phyloP scores from a whole-genome alignment of 2,888 invertebrate species.

The Argyresthia goedartella region DNA sequence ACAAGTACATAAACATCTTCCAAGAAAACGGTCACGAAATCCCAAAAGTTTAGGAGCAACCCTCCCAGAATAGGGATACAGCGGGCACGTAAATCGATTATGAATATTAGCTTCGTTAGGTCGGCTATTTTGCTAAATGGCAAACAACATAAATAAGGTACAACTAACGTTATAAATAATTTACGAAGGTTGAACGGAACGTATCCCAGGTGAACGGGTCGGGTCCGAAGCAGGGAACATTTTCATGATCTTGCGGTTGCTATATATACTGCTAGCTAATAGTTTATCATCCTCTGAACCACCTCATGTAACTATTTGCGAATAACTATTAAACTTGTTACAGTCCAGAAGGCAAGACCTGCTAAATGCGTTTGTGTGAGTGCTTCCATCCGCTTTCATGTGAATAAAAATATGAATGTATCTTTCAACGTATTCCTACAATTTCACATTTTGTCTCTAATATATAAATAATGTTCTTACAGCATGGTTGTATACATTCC shows the following conservation, averaged over 20 bases:
- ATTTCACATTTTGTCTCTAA: no score
- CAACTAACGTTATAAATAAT: slow-evolving; percentile 63
- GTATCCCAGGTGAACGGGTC: slow-evolving; percentile 31
- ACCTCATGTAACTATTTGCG: not conserved
- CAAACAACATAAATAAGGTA: slow-evolving; percentile 51
- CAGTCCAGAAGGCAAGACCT: no score
- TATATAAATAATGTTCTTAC: no score
- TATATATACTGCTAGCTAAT: slow-evolving; percentile 61
- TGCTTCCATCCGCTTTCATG: no score
- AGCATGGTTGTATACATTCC: no score
- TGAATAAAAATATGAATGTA: no score
- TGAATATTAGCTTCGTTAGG: slow-evolving; percentile 31
- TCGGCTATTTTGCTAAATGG: slow-evolving; percentile 43
- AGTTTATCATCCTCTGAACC: slow-evolving; percentile 45
- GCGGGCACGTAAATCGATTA: slow-evolving; percentile 29
- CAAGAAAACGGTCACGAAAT: no score
- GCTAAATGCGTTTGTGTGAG: no score
- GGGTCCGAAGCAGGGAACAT: slow-evolving; percentile 45
- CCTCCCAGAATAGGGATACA: slow-evolving; percentile 17
- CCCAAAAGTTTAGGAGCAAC: no score
- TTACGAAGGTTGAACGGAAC: slow-evolving; percentile 54
- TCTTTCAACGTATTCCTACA: no score
- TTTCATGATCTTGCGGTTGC: slow-evolving; percentile 67
- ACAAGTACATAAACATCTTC: no score
- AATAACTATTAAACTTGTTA: not conserved